These are phyloP conservation scores for Sebastes trivittatus DNA, from an alignment of 2,797 vertebrate genomes.

Conservation along the genomic window DNA sequence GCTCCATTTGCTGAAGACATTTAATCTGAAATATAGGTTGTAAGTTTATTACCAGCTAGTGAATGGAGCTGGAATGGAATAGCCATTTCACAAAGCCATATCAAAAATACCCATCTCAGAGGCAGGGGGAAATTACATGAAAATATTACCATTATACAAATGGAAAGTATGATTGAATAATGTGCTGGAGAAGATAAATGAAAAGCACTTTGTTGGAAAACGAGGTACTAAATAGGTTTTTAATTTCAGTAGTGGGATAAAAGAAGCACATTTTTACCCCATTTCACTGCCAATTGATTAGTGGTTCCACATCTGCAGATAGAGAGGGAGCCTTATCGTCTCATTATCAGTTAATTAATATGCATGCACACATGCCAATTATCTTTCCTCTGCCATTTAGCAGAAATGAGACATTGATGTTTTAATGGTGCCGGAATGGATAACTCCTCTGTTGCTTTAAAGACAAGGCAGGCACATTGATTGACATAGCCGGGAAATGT, in stretches of 20 bases:
- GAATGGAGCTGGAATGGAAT: conserved; percentile 76
- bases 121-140: conserved; percentile 85
- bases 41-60: conserved; percentile 82
- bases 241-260: conserved; percentile 89
- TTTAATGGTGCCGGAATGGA: conserved; percentile 86
- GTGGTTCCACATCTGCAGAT: conserved; percentile 85
- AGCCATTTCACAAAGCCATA: conserved; percentile 80
- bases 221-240: conserved; percentile 88
- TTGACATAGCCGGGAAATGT: conserved; percentile 71
- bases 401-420: conserved; percentile 90
- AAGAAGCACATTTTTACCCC: conserved; percentile 80
- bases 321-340: conserved; percentile 87
- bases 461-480: conserved; percentile 80
- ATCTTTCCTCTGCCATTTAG: conserved; percentile 88
- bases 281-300: conserved; percentile 89
- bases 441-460: conserved; percentile 81
- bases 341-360: conserved; percentile 98
- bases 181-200: conserved; percentile 90
- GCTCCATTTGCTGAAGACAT: conserved; percentile 80
- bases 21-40: conserved; percentile 83
- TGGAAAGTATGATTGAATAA: conserved; percentile 88
- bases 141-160: conserved; percentile 90
- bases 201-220: conserved; percentile 91
- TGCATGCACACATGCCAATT: conserved; percentile 91
- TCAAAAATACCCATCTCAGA: conserved; percentile 82